These are phyloP conservation scores for Austrofundulus limnaeus DNA, from an alignment of 2,113 vertebrate species.

Conservation along the genomic window DNA sequence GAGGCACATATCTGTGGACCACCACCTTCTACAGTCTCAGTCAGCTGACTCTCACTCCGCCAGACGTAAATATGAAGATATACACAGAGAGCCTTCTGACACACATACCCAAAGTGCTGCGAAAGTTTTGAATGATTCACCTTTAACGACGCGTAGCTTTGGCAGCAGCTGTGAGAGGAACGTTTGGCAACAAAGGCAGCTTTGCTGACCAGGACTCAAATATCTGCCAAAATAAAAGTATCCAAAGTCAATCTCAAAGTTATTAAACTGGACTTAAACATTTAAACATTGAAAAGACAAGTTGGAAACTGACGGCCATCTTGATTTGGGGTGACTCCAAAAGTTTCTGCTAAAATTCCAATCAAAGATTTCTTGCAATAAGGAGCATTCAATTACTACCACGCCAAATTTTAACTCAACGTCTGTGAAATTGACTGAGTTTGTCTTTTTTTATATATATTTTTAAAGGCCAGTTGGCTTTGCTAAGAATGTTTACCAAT, in stretches of 20 bases:
- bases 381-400: no score
- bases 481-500: neutral
- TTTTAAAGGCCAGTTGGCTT: no score
- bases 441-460: no score
- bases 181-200: slow-evolving; percentile 1
- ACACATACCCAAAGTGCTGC: neutral
- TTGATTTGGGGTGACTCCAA: no score
- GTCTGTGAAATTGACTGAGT: no score
- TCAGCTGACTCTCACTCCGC: slow-evolving; percentile 57
- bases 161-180: neutral
- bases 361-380: no score
- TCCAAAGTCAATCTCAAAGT: neutral
- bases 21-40: slow-evolving; percentile 53
- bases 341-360: no score
- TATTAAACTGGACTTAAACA: no score
- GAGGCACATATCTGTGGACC: slow-evolving; percentile 48
- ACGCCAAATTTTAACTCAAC: no score
- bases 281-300: neutral
- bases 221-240: slow-evolving; percentile 14
- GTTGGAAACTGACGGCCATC: neutral
- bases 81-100: neutral
- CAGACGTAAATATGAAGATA: slow-evolving; percentile 8
- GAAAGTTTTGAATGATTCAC: neutral
- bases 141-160: neutral
- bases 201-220: neutral